Percentiles rank a stretch among this genome's conserved stretches.
These are phyloP conservation scores for Drosophila orena DNA, from an alignment of 1,140 invertebrate genomes.

Conservation along the genomic window DNA sequence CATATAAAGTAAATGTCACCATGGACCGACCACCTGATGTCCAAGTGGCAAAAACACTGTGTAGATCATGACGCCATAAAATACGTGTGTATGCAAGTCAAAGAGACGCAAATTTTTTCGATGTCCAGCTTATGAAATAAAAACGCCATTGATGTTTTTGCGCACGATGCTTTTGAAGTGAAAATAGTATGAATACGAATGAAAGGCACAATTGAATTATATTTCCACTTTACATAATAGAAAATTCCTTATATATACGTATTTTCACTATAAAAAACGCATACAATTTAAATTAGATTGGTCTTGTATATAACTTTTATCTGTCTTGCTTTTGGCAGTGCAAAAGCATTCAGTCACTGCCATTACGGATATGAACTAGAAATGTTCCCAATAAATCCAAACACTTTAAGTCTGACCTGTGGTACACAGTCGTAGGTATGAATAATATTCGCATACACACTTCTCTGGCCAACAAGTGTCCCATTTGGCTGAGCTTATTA, in stretches of 20 bases:
- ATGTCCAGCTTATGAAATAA: slow-evolving; percentile 26
- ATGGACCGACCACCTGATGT: slow-evolving; percentile 20
- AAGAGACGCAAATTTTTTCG: slow-evolving; percentile 5
- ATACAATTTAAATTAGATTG: too few relatives aligned
- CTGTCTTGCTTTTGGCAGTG: too few relatives aligned
- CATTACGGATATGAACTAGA: neutral
- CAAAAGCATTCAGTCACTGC: too few relatives aligned
- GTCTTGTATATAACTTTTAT: too few relatives aligned
- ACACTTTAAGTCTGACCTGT: slow-evolving; percentile 5
- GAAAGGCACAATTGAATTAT: too few relatives aligned
- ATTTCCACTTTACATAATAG: too few relatives aligned
- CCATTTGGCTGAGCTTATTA: slow-evolving; percentile 22
- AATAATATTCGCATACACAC: neutral
- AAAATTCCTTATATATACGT: too few relatives aligned
- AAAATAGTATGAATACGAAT: neutral
- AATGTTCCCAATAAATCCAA: neutral
- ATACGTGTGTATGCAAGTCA: slow-evolving; percentile 38
- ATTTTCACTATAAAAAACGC: too few relatives aligned
- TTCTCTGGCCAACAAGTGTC: slow-evolving; percentile 26
- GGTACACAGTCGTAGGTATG: neutral
- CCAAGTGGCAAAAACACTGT: slow-evolving; percentile 21
- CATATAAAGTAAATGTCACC: slow-evolving; percentile 35
- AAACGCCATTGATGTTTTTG: slow-evolving; percentile 30
- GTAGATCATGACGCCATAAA: slow-evolving; percentile 32
- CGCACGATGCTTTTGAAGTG: neutral